Evolutionary conservation across 2,113 vertebrate species (phyloP).

Genomic region (Cavia porcellus): DNA sequence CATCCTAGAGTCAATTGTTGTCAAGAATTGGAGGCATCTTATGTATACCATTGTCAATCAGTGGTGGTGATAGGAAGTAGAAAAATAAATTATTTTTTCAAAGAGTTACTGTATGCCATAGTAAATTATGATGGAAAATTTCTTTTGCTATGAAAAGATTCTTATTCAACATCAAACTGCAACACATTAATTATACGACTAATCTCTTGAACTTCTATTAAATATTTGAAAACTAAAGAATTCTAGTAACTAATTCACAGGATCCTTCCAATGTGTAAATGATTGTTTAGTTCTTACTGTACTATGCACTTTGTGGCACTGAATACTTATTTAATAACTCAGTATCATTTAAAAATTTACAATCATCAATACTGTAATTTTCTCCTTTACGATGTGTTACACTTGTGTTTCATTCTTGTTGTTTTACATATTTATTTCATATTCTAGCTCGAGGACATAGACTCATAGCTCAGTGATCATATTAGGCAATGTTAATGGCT

Average conservation of each 20-base stretch:
- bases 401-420: background rate
- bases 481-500: background rate
- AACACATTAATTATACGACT: background rate
- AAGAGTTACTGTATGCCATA: background rate
- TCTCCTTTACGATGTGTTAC: background rate
- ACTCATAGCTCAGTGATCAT: background rate
- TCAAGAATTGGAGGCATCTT: background rate
- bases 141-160: background rate
- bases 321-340: slow-evolving; percentile 8
- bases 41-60: background rate
- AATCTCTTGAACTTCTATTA: background rate
- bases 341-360: background rate
- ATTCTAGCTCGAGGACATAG: background rate
- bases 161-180: background rate
- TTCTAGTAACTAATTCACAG: background rate
- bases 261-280: background rate
- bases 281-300: background rate
- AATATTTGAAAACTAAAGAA: background rate
- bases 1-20: background rate
- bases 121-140: background rate
- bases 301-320: background rate
- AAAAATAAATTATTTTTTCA: background rate
- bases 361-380: background rate
- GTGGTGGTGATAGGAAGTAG: background rate
- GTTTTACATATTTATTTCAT: background rate